A percentile compares a stretch with the other conserved stretches of the same genome.
phyloP scores from a whole-genome alignment of 1,140 invertebrate genomes.

The Berghia stephanieae region DNA sequence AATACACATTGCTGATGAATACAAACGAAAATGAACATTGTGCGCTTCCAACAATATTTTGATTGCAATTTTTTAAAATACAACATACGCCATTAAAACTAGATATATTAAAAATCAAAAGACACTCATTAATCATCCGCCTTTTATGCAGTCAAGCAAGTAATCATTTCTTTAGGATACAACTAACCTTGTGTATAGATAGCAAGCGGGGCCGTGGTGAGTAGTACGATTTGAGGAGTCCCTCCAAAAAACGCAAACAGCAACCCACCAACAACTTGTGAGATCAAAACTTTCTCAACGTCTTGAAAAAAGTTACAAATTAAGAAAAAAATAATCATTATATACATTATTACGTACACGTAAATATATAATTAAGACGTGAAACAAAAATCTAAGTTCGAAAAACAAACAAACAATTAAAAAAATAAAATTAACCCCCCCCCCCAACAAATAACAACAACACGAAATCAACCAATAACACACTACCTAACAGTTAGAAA shows the following conservation, averaged over 20 bases:
- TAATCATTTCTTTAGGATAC: neutral
- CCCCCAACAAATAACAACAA: no score
- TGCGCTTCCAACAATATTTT: neutral
- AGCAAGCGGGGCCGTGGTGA: slow-evolving; percentile 76
- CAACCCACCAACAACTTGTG: slow-evolving; percentile 75
- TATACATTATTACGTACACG: no score
- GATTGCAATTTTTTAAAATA: no score
- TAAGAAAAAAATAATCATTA: neutral
- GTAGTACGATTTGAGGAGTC: slow-evolving; percentile 75
- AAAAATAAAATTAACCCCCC: no score
- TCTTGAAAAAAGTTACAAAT: slow-evolving; percentile 37
- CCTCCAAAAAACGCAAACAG: slow-evolving; percentile 74
- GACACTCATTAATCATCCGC: no score
- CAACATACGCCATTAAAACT: no score
- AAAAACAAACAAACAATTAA: no score
- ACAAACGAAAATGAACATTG: neutral
- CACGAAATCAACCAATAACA: neutral
- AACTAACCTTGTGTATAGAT: slow-evolving; percentile 75
- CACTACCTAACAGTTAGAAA: neutral
- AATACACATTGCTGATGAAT: no score
- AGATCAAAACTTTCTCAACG: slow-evolving; percentile 58
- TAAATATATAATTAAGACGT: no score
- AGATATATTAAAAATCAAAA: no score
- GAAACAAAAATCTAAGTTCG: no score
- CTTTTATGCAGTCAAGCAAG: neutral